Conservation (phyloP, 2,888 invertebrate genomes). For the Callimorpha dominula region DNA sequence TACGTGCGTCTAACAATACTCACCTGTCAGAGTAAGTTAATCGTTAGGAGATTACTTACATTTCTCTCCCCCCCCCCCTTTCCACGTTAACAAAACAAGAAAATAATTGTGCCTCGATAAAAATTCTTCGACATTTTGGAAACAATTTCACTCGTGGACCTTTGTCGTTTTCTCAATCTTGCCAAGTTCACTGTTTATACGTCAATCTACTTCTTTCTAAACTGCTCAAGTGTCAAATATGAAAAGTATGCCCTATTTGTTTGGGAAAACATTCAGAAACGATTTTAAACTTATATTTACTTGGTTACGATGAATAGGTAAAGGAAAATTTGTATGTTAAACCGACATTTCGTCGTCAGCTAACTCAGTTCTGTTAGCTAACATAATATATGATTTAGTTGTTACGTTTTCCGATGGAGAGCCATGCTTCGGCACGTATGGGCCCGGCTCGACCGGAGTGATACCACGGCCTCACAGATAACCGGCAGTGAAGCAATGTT, state of each 20-base stretch:
- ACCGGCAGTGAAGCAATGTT: too few relatives aligned
- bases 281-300: constrained; percentile 7
- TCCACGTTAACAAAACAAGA: constrained; percentile 19
- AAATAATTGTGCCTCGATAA: constrained; percentile 23
- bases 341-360: not conserved
- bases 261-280: constrained; percentile 36
- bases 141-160: constrained; percentile 23
- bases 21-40: not conserved
- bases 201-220: constrained; percentile 25
- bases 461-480: too few relatives aligned
- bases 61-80: too few relatives aligned
- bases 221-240: constrained; percentile 31
- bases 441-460: too few relatives aligned
- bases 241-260: constrained; percentile 45
- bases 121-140: constrained; percentile 31
- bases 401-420: too few relatives aligned
- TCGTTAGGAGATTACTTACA: not conserved
- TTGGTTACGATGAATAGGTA: not conserved
- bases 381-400: too few relatives aligned
- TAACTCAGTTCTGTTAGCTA: not conserved
- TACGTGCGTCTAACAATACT: too few relatives aligned
- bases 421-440: too few relatives aligned
- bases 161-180: constrained; percentile 29
- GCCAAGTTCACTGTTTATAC: constrained; percentile 18
- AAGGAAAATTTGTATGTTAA: not conserved